Conservation (phyloP, 2,113 vertebrate genomes). For the Chaetura pelagica region DNA sequence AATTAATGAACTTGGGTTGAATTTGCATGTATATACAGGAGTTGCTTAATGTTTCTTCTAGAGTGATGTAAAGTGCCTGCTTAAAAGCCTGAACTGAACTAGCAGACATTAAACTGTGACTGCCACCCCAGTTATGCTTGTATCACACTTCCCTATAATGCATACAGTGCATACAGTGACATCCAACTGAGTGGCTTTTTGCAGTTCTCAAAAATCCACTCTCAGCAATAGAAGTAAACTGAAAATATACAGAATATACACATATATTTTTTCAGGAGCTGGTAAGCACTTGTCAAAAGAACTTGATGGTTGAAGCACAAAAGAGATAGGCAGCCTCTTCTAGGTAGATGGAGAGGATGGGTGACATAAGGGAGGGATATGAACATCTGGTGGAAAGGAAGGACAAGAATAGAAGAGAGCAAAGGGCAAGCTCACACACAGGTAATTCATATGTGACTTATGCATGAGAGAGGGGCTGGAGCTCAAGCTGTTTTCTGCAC, state of each 20-base stretch:
- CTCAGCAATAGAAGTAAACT: neutral
- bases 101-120: neutral
- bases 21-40: neutral
- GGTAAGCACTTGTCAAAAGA: neutral
- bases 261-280: neutral
- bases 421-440: neutral
- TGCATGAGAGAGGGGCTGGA: neutral
- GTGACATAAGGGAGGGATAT: neutral
- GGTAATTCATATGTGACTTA: accelerated
- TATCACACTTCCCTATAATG: neutral
- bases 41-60: neutral
- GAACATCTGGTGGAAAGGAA: neutral
- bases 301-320: neutral
- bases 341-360: neutral
- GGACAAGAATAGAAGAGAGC: neutral
- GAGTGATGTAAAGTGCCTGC: neutral
- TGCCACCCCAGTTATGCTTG: neutral
- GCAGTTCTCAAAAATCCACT: neutral
- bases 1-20: neutral
- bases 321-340: neutral
- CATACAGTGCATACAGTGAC: too few species aligned
- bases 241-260: neutral
- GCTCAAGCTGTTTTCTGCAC: neutral
- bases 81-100: neutral
- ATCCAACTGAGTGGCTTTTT: neutral